Conservation (phyloP, 1,140 invertebrate species). For the Colletes gigas region DNA sequence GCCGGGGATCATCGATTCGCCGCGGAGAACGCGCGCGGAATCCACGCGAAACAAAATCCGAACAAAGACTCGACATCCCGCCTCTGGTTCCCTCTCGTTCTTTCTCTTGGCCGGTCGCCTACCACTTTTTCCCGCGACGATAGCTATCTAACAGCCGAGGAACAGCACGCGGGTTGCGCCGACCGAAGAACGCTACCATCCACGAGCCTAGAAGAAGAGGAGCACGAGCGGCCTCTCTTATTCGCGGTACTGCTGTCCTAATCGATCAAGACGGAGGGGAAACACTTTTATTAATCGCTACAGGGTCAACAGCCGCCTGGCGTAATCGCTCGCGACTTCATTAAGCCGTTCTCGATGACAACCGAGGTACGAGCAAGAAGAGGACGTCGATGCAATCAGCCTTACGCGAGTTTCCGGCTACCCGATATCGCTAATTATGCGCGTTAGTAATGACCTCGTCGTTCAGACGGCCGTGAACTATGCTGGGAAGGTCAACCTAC, state of each 20-base stretch:
- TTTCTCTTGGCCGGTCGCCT: conserved; percentile 11
- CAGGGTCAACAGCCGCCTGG: not conserved
- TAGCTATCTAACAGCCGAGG: conserved; percentile 11
- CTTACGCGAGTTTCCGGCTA: not conserved
- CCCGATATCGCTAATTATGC: too few relatives aligned
- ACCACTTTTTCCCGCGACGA: conserved; percentile 56
- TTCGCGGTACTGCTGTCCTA: not conserved
- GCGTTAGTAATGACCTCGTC: too few relatives aligned
- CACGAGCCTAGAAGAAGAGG: not conserved
- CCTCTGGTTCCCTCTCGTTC: not conserved
- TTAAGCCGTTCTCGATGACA: not conserved
- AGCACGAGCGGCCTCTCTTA: not conserved
- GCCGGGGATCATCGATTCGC: conserved; percentile 46
- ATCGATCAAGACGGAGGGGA: not conserved
- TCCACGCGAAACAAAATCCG: conserved; percentile 52
- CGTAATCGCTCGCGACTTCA: conserved; percentile 19
- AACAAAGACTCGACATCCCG: conserved; percentile 41
- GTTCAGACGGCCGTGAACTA: too few relatives aligned
- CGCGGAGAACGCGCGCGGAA: conserved; percentile 22
- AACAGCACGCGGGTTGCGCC: conserved; percentile 9
- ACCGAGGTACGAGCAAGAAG: not conserved
- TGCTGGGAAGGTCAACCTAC: too few relatives aligned
- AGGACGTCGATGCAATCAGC: not conserved
- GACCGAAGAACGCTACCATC: conserved; percentile 2
- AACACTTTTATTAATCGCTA: conserved; percentile 20